phyloP scores from a whole-genome alignment of 2,888 invertebrate genomes.

The Acanthosoma haemorrhoidale region DNA sequence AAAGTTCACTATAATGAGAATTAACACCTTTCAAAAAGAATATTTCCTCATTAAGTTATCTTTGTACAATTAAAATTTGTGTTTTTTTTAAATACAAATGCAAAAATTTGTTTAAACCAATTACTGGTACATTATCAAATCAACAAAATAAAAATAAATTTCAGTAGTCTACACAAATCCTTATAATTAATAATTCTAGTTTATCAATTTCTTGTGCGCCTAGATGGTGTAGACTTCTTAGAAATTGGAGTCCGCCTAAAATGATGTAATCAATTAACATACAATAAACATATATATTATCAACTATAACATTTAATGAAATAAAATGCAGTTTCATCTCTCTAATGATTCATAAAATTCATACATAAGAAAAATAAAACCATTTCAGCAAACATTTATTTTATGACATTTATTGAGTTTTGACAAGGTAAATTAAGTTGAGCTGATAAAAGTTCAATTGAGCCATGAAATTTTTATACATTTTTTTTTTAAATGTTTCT shows the following conservation, averaged over 20 bases:
- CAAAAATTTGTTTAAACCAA: conserved; percentile 17
- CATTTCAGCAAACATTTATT: too few species aligned
- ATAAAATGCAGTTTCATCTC: too few species aligned
- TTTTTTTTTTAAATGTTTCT: too few species aligned
- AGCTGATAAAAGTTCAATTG: too few species aligned
- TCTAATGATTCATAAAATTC: too few species aligned
- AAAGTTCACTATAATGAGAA: conserved; percentile 8
- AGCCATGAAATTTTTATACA: too few species aligned
- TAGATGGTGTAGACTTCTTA: conserved; percentile 3
- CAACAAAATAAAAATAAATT: conserved; percentile 29
- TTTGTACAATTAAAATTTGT: conserved; percentile 17
- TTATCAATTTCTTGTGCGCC: conserved; percentile 23
- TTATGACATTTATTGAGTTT: too few species aligned
- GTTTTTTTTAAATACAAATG: conserved; percentile 18
- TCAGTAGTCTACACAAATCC: conserved; percentile 16
- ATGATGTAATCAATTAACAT: too few species aligned
- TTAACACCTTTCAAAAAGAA: neutral
- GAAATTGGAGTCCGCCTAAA: neutral
- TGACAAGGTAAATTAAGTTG: too few species aligned
- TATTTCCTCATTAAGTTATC: neutral
- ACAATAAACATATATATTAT: too few species aligned
- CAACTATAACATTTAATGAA: too few species aligned
- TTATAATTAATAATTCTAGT: neutral
- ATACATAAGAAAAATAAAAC: too few species aligned
- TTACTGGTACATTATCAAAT: conserved; percentile 12